phyloP scores from a whole-genome alignment of 1,140 invertebrate species.

The Caenorhabditis elegans region WBcel235 BX284606.5:5456501-5457000 shows the following conservation, averaged over 20 bases:
- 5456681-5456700: neutral
- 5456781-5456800: neutral
- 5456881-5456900: conserved; percentile 16
- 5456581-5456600: neutral
- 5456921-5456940: conserved; percentile 30
- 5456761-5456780: conserved; percentile 29
- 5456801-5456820: conserved; percentile 26
- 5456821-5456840: conserved; percentile 1
- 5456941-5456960: neutral
- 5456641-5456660: neutral
- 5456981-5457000: neutral
- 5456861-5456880: conserved; percentile 30
- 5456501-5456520: conserved; percentile 20
- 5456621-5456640: conserved; percentile 25
- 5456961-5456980: neutral
- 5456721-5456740: neutral
- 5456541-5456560: conserved; percentile 24
- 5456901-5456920: neutral
- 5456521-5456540: conserved; percentile 29
- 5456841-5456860: conserved; percentile 12
- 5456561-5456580: conserved; percentile 24
- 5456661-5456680: conserved; percentile 31
- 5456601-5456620: conserved; percentile 28
- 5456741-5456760: neutral
- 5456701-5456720: neutral